These are phyloP conservation scores for Lepus americanus DNA, from an alignment of 2,113 vertebrate genomes.

Conservation along the genomic window DNA sequence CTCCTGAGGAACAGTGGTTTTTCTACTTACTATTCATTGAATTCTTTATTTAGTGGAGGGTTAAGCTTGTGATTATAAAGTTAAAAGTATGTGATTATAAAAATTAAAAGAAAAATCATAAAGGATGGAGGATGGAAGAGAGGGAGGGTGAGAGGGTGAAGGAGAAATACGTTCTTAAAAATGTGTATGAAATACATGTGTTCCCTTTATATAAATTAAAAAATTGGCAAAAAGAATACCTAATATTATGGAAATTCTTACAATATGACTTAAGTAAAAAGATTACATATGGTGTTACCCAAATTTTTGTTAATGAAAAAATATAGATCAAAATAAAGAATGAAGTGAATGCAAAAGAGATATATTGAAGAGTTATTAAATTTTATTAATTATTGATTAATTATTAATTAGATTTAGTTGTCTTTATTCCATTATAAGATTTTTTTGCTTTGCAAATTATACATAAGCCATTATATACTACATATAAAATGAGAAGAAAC, in stretches of 20 bases:
- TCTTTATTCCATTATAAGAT: not conserved
- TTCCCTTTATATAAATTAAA: too few relatives aligned
- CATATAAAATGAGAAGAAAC: conserved; percentile 29
- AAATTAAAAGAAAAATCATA: too few relatives aligned
- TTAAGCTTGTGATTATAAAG: too few relatives aligned
- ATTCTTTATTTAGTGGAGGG: too few relatives aligned
- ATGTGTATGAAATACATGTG: too few relatives aligned
- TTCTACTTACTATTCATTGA: too few relatives aligned
- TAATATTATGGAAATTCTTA: not conserved
- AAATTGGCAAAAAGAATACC: not conserved
- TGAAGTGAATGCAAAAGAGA: not conserved
- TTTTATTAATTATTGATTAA: not conserved
- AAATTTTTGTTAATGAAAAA: not conserved
- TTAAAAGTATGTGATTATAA: too few relatives aligned
- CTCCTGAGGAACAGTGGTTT: too few relatives aligned
- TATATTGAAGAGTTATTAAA: conserved; percentile 30
- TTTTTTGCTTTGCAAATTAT: conserved; percentile 24
- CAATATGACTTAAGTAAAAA: not conserved
- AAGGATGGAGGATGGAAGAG: too few relatives aligned
- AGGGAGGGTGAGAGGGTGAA: too few relatives aligned
- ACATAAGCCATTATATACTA: not conserved
- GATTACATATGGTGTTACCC: not conserved
- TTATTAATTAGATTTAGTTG: not conserved
- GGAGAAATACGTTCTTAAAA: too few relatives aligned
- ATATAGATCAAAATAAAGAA: not conserved